Percentiles rank a stretch among this genome's conserved stretches.
Conservation (phyloP, 1,140 invertebrate species). For the Lasioglossum baleicum region DNA sequence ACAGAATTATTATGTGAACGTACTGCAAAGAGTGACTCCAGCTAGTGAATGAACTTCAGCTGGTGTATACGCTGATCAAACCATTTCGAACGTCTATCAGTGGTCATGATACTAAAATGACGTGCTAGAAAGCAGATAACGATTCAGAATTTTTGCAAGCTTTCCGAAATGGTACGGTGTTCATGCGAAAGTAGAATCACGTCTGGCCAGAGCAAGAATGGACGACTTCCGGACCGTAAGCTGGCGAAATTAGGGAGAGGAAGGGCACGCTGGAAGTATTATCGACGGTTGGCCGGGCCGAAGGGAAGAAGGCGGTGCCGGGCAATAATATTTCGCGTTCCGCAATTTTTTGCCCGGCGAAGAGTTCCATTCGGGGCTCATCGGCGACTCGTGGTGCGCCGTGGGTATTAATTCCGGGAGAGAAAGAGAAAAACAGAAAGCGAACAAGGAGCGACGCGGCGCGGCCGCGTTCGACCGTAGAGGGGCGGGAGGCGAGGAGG, state of each 20-base stretch:
- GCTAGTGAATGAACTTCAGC: too few species aligned
- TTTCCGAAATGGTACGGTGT: not conserved
- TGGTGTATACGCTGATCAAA: too few species aligned
- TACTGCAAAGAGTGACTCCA: too few species aligned
- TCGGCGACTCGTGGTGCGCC: constrained; percentile 55
- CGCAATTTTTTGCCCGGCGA: constrained; percentile 60
- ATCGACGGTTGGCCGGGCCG: constrained; percentile 28
- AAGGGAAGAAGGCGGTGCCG: constrained; percentile 32
- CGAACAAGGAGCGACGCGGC: constrained; percentile 39
- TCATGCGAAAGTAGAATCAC: too few species aligned
- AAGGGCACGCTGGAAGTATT: constrained; percentile 27
- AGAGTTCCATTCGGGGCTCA: constrained; percentile 55
- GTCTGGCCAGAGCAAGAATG: not conserved
- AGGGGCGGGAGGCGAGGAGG: constrained; percentile 55
- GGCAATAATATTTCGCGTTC: constrained; percentile 64
- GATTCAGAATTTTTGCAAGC: too few species aligned
- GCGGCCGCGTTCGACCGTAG: constrained; percentile 19
- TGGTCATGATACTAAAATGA: too few species aligned
- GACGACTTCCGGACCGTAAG: constrained; percentile 21
- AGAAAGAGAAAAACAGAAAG: constrained; percentile 57
- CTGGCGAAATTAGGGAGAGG: constrained; percentile 24
- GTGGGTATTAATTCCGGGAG: constrained; percentile 69
- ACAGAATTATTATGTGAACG: too few species aligned
- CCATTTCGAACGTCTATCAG: too few species aligned
- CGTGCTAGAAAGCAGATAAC: too few species aligned